Conservation (phyloP, 1,140 invertebrate genomes). For the Drosophila azteca region DNA sequence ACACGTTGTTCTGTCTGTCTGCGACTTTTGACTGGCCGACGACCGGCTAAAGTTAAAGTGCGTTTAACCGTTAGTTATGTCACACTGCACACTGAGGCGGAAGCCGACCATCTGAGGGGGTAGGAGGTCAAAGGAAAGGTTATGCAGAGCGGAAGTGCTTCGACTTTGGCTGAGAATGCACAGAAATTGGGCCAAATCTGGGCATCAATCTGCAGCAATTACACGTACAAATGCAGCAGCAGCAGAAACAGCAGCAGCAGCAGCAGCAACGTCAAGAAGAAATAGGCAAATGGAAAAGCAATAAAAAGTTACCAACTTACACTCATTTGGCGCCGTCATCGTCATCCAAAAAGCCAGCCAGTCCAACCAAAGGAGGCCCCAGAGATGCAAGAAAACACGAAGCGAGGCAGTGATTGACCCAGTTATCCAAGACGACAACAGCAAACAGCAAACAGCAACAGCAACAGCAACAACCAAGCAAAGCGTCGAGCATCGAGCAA, state of each 20-base stretch:
- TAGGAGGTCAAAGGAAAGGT: conserved; percentile 57
- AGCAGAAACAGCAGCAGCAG: conserved; percentile 41
- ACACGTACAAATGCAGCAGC: conserved; percentile 3
- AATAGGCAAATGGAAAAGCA: conserved; percentile 73
- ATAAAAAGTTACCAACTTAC: conserved; percentile 71
- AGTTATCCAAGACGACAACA: conserved; percentile 81
- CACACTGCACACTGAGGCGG: conserved; percentile 17
- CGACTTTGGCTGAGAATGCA: conserved; percentile 39
- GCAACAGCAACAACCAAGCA: conserved; percentile 29
- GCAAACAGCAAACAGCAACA: conserved; percentile 38
- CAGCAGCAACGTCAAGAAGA: conserved; percentile 22
- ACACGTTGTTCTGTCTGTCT: conserved; percentile 43
- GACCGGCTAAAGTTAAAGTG: conserved; percentile 68
- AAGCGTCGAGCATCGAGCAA: conserved; percentile 3
- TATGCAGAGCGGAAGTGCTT: conserved; percentile 56
- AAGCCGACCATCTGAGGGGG: conserved; percentile 29
- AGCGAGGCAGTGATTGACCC: conserved; percentile 76
- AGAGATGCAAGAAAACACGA: conserved; percentile 64
- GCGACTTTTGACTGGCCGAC: conserved; percentile 22
- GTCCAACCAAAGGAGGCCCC: conserved; percentile 61
- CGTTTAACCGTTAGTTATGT: conserved; percentile 74
- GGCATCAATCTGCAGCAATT: not conserved
- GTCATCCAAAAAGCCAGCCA: conserved; percentile 71
- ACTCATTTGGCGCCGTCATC: conserved; percentile 66
- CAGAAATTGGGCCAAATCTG: conserved; percentile 11